A percentile compares a stretch with the other conserved stretches of the same genome.
These are phyloP conservation scores for Thereuonema tuberculata DNA, from an alignment of 1,140 invertebrate genomes.

Conservation along the genomic window DNA sequence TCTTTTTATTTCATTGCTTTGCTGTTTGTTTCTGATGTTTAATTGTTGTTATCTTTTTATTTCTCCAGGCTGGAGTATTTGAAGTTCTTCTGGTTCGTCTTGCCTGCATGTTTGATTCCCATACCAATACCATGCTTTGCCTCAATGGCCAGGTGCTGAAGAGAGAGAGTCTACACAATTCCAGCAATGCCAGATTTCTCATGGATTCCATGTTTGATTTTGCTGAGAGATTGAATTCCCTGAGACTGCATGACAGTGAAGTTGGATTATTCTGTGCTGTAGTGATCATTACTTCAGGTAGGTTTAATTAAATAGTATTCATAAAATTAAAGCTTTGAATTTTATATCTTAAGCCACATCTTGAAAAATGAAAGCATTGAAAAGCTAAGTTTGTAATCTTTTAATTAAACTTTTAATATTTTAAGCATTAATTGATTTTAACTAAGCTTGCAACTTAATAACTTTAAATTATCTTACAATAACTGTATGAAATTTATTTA, in stretches of 20 bases:
- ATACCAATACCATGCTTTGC: constrained; percentile 77
- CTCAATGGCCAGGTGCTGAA: constrained; percentile 82
- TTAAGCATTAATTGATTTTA: no score
- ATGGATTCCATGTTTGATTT: constrained; percentile 97
- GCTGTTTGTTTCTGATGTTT: not conserved
- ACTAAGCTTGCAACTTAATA: no score
- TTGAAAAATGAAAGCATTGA: no score
- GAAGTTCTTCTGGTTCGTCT: constrained; percentile 83
- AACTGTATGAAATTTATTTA: no score
- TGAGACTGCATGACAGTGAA: constrained; percentile 80
- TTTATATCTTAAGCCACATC: no score
- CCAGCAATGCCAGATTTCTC: constrained; percentile 78
- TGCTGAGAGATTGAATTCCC: constrained; percentile 78
- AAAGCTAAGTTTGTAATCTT: no score
- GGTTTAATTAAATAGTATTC: no score
- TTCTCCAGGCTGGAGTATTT: constrained; percentile 56
- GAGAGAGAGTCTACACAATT: constrained; percentile 62
- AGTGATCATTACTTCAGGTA: constrained; percentile 78
- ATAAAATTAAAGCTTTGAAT: not conserved
- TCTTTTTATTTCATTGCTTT: not conserved
- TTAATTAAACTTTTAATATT: no score
- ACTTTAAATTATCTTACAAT: no score
- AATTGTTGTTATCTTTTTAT: constrained; percentile 10
- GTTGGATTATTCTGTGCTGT: constrained; percentile 89
- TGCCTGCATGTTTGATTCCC: constrained; percentile 76